A percentile compares a stretch with the other conserved stretches of the same genome.
These are phyloP conservation scores for Agapetus fuscipes DNA, from an alignment of 2,888 invertebrate species.

Conservation along the genomic window DNA sequence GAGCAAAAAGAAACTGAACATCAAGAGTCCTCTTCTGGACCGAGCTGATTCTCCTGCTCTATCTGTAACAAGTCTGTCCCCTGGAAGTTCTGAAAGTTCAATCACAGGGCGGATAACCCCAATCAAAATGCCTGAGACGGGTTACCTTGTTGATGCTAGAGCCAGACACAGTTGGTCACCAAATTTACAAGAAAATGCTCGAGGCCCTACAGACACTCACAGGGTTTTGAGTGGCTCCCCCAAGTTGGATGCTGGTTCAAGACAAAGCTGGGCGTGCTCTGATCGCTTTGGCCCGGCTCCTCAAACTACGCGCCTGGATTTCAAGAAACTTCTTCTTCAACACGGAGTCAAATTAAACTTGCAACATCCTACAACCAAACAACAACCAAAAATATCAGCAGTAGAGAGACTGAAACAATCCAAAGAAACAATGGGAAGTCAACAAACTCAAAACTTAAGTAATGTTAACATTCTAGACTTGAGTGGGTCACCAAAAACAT, in stretches of 20 bases:
- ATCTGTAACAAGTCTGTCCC: conserved; percentile 39
- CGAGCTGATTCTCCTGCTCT: conserved; percentile 41
- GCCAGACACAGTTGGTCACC: conserved; percentile 59
- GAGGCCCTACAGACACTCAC: conserved; percentile 27
- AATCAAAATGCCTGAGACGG: conserved; percentile 47
- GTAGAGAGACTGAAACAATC: conserved; percentile 69
- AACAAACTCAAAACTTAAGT: conserved; percentile 30
- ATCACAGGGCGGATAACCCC: conserved; percentile 36
- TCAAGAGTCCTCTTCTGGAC: conserved; percentile 45
- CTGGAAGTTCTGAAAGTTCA: conserved; percentile 42
- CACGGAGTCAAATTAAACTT: conserved; percentile 58
- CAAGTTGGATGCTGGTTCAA: conserved; percentile 28
- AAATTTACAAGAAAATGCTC: conserved; percentile 30
- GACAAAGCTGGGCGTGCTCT: conserved; percentile 47
- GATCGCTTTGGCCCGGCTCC: conserved; percentile 54
- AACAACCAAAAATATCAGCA: conserved; percentile 58
- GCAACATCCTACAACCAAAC: conserved; percentile 40
- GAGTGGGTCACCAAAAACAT: conserved; percentile 61
- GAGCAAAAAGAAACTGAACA: conserved; percentile 63
- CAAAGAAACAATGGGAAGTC: conserved; percentile 38
- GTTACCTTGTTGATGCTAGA: conserved; percentile 47
- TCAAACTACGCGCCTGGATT: conserved; percentile 74
- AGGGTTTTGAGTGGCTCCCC: conserved; percentile 7
- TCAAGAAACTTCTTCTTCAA: conserved; percentile 69
- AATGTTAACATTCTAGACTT: conserved; percentile 58